Conservation (phyloP, 2,888 invertebrate species). For the Periphyllus acericola region DNA sequence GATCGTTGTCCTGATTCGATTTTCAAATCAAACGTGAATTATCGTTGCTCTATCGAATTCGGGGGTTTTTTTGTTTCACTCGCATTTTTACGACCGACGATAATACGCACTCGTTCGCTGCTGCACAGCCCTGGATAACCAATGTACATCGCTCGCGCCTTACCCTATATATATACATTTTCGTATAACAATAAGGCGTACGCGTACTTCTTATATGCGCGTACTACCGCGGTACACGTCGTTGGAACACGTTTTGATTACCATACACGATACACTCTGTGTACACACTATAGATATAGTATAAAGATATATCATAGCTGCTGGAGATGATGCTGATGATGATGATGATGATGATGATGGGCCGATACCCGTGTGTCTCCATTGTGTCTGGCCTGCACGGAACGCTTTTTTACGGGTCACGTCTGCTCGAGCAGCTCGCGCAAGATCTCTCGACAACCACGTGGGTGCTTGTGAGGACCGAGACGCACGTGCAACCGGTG, state of each 20-base stretch:
- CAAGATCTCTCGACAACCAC: constrained; percentile 27
- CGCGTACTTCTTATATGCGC: background rate
- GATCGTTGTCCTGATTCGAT: too few relatives aligned
- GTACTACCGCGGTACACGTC: background rate
- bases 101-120: too few relatives aligned
- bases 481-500: constrained; percentile 59
- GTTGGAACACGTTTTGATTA: background rate
- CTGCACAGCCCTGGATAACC: too few relatives aligned
- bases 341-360: constrained; percentile 9
- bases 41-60: too few relatives aligned
- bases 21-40: too few relatives aligned
- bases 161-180: background rate
- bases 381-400: constrained; percentile 46
- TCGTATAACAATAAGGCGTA: background rate
- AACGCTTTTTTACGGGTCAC: constrained; percentile 49
- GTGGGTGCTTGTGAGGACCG: constrained; percentile 29
- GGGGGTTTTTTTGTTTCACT: too few relatives aligned
- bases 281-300: too few relatives aligned
- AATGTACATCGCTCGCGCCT: background rate
- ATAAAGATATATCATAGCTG: too few relatives aligned
- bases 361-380: constrained; percentile 40
- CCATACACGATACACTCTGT: background rate
- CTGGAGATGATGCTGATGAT: too few relatives aligned
- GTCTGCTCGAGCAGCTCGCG: constrained; percentile 8
- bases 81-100: too few relatives aligned